These are phyloP conservation scores for Ceryle rudis DNA, from an alignment of 2,797 vertebrate genomes.

Conservation along the genomic window DNA sequence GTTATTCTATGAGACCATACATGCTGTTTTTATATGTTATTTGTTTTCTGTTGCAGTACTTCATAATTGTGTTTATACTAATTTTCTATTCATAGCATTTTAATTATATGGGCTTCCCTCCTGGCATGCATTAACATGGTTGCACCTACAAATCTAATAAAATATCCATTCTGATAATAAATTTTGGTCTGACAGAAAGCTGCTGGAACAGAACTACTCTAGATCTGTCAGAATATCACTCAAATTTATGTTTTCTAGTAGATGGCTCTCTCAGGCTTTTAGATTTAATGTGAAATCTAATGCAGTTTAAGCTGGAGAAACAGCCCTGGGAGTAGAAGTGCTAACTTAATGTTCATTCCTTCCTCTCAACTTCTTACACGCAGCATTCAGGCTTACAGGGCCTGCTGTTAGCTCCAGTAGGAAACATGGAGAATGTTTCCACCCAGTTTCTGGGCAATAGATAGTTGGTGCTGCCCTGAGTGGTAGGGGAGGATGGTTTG, in stretches of 20 bases:
- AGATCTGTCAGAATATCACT: background rate
- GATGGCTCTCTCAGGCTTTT: background rate
- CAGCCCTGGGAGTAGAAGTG: background rate
- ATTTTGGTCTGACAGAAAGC: background rate
- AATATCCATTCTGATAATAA: background rate
- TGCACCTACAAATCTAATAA: background rate
- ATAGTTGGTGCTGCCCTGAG: background rate
- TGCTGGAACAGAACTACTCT: background rate
- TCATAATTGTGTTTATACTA: background rate
- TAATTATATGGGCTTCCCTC: conserved; percentile 3
- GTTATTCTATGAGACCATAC: background rate
- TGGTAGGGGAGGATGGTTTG: background rate
- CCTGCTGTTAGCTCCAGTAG: background rate
- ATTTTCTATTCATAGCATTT: background rate
- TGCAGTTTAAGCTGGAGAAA: background rate
- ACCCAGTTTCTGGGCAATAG: background rate
- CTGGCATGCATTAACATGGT: background rate
- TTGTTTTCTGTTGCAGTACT: background rate
- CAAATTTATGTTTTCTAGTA: background rate
- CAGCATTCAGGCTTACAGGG: background rate
- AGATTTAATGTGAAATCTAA: background rate
- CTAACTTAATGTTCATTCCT: background rate
- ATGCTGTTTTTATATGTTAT: background rate
- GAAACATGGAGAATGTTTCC: background rate
- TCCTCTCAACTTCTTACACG: background rate